Percentiles rank a stretch among this genome's conserved stretches.
Conservation (phyloP, 2,113 vertebrate species). For the Brachyhypopomus gauderio region DNA sequence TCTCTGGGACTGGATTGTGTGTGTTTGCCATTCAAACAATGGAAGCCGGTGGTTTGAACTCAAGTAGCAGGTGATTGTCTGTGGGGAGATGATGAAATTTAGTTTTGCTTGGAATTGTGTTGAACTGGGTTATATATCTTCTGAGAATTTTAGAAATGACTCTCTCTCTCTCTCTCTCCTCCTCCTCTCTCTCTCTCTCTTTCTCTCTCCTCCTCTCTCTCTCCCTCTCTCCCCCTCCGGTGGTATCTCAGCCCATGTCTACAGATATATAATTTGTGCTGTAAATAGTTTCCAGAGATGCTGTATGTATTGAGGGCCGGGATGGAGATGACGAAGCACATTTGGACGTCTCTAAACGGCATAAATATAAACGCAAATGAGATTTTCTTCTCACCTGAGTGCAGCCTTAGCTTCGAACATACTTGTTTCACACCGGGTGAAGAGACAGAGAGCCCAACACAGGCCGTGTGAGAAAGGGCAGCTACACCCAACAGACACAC, state of each 20-base stretch:
- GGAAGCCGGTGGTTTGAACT: neutral
- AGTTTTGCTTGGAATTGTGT: neutral
- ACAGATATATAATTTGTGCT: neutral
- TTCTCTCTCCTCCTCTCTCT: neutral
- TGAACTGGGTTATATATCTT: neutral
- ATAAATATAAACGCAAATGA: neutral
- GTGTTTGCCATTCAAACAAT: neutral
- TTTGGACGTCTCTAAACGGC: too few species aligned
- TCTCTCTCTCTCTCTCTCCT: neutral
- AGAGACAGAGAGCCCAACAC: neutral
- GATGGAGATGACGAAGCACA: neutral
- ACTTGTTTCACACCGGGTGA: neutral
- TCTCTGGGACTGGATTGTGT: neutral
- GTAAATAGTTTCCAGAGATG: conserved; percentile 2
- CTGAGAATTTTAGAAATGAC: neutral
- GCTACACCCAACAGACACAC: too few species aligned
- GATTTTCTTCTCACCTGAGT: conserved; percentile 4
- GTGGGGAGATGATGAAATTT: neutral
- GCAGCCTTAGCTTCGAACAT: neutral
- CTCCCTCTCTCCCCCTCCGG: too few species aligned
- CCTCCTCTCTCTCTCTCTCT: neutral
- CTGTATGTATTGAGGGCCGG: neutral
- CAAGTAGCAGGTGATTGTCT: too few species aligned
- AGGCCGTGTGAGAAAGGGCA: too few species aligned
- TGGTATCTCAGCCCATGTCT: neutral